Evolutionary conservation across 2,797 vertebrate genomes (phyloP).

Genomic region (Micrastur ruficollis): DNA sequence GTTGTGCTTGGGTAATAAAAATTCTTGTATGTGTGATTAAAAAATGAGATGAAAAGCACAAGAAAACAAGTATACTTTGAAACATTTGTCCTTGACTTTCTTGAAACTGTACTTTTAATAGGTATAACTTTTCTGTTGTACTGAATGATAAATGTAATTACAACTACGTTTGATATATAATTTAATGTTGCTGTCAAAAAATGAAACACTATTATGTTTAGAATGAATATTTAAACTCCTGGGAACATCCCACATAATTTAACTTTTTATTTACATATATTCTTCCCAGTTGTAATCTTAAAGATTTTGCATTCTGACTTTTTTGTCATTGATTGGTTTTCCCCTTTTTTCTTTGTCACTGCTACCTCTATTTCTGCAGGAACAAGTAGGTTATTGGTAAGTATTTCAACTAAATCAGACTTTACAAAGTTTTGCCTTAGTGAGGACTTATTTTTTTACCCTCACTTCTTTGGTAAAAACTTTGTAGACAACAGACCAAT

Average conservation of each 20-base stretch:
- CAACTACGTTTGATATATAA: background rate
- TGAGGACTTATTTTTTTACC: slow-evolving; percentile 46
- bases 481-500: slow-evolving; percentile 65
- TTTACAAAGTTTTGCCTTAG: slow-evolving; percentile 76
- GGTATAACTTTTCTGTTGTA: background rate
- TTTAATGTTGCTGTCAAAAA: background rate
- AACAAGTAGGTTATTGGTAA: slow-evolving; percentile 77
- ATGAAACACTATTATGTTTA: background rate
- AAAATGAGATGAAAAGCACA: background rate
- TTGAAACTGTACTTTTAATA: background rate
- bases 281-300: slow-evolving; percentile 27
- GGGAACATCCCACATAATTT: background rate
- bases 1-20: background rate
- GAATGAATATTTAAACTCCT: background rate
- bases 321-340: slow-evolving; percentile 66
- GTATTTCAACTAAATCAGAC: slow-evolving; percentile 68
- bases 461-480: slow-evolving; percentile 73
- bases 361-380: slow-evolving; percentile 76
- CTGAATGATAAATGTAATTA: background rate
- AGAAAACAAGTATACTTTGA: background rate
- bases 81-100: background rate
- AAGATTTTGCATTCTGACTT: slow-evolving; percentile 32
- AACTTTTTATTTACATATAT: background rate
- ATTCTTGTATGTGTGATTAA: background rate
- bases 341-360: slow-evolving; percentile 61